phyloP scores from a whole-genome alignment of 2,797 vertebrate genomes.

The Psittacula derbiana region DNA sequence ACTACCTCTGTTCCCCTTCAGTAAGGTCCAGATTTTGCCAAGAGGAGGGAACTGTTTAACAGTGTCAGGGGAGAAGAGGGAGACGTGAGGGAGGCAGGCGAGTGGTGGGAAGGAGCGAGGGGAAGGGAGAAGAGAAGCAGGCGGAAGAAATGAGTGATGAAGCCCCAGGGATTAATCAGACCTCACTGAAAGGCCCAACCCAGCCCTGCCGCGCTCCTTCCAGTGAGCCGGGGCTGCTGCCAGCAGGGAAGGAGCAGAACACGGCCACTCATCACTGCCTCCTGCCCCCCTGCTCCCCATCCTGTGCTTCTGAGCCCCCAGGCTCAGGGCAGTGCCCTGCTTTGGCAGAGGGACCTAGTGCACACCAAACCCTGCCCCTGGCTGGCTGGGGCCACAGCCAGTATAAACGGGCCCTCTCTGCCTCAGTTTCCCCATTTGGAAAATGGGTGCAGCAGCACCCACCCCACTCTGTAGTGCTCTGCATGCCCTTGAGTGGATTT shows the following conservation, averaged over 20 bases:
- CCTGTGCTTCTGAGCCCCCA: background rate
- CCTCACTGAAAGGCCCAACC: slow-evolving; percentile 22
- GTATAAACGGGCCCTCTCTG: rapidly evolving
- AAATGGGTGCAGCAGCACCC: background rate
- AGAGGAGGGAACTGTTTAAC: background rate
- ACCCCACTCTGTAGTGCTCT: rapidly evolving
- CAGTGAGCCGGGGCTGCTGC: background rate
- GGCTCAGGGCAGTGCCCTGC: background rate
- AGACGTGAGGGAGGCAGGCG: background rate
- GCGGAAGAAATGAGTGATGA: background rate
- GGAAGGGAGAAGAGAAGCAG: background rate
- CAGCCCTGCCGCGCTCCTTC: background rate
- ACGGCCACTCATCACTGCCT: background rate
- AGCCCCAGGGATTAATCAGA: background rate
- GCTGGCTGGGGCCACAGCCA: background rate
- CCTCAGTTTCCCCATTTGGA: slow-evolving; percentile 2
- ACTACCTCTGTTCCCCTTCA: background rate
- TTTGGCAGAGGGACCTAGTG: background rate
- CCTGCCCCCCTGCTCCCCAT: background rate
- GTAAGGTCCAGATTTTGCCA: background rate
- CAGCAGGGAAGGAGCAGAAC: background rate
- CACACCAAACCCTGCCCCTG: background rate
- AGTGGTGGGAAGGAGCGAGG: background rate
- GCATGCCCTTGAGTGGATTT: background rate
- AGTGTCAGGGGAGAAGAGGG: background rate